Percentiles rank a stretch among this genome's conserved stretches.
Evolutionary conservation across 2,113 vertebrate genomes (phyloP).

Genomic region (Odontesthes bonariensis): DNA sequence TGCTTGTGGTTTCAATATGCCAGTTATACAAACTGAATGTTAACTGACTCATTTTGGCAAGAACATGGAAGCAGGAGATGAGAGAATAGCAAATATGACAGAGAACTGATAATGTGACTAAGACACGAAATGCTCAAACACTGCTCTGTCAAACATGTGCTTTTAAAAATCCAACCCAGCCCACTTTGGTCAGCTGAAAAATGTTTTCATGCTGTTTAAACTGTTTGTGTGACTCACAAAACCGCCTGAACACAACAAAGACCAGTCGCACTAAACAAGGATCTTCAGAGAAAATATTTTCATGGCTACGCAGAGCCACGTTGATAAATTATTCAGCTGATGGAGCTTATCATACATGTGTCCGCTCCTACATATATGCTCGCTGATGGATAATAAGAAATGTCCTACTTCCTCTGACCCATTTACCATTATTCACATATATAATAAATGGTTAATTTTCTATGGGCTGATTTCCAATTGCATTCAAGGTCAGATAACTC

Average conservation of each 20-base stretch:
- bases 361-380: too few species aligned
- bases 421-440: too few species aligned
- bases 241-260: constrained; percentile 27
- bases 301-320: background rate
- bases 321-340: too few species aligned
- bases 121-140: background rate
- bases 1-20: background rate
- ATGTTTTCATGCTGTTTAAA: constrained; percentile 24
- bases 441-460: too few species aligned
- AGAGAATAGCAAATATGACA: constrained; percentile 7
- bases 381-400: too few species aligned
- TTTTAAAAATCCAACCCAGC: background rate
- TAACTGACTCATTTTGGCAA: background rate
- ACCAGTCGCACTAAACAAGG: background rate
- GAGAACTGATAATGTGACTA: background rate
- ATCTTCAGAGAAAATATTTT: constrained; percentile 11
- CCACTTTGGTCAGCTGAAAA: background rate
- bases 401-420: too few species aligned
- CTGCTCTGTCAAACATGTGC: background rate
- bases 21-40: background rate
- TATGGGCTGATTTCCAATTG: too few species aligned
- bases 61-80: background rate
- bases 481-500: too few species aligned
- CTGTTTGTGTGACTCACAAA: constrained; percentile 30
- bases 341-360: too few species aligned